Evolutionary conservation across 1,140 invertebrate genomes (phyloP).

Genomic region (Yoshiicerus persimilis): DNA sequence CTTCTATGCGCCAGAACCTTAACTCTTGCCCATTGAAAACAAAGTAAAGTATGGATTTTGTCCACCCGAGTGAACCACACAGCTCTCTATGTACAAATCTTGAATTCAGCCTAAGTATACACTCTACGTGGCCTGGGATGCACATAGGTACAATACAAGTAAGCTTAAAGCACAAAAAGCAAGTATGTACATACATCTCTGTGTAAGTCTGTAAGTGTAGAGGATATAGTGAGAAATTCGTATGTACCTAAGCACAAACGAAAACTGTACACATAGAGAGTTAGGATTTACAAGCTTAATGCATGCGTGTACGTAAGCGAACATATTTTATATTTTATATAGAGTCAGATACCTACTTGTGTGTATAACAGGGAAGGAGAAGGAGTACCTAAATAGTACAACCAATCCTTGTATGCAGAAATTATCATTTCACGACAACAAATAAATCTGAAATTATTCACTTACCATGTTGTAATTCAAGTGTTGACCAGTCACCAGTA

Average conservation of each 20-base stretch:
- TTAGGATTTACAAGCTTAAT: no score
- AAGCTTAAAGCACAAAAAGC: no score
- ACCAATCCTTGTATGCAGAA: neutral
- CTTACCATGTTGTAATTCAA: neutral
- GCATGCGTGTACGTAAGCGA: neutral
- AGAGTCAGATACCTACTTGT: neutral
- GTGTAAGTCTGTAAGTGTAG: neutral
- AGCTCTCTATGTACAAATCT: neutral
- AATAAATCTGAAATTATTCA: neutral
- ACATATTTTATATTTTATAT: neutral
- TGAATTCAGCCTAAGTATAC: neutral
- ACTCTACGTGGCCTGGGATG: neutral
- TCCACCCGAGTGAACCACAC: neutral
- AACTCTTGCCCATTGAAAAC: neutral
- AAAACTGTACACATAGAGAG: neutral
- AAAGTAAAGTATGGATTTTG: constrained; percentile 19
- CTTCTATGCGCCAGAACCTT: neutral
- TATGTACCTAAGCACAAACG: neutral
- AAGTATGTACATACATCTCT: no score
- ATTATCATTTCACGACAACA: neutral
- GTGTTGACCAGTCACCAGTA: neutral
- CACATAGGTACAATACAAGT: neutral
- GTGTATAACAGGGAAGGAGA: neutral
- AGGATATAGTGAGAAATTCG: neutral
- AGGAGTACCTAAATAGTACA: neutral